Conservation (phyloP, 2,888 invertebrate genomes). For the Hypercompe scribonia region DNA sequence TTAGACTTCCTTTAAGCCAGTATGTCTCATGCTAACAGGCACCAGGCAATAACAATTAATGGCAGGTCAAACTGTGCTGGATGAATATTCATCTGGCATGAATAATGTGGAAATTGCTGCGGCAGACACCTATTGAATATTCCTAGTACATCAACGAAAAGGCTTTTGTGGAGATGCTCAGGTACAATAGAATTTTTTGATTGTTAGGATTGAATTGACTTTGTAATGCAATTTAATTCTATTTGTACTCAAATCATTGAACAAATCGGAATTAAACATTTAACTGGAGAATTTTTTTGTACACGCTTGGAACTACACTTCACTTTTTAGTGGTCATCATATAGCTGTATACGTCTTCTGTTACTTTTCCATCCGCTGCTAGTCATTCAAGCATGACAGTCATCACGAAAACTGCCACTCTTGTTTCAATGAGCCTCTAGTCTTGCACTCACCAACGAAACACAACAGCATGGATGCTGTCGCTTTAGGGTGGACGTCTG, state of each 20-base stretch:
- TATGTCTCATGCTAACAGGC: constrained; percentile 59
- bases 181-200: constrained; percentile 57
- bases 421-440: no score
- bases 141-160: constrained; percentile 66
- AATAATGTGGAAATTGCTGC: constrained; percentile 78
- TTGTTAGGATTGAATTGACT: constrained; percentile 40
- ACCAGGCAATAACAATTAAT: constrained; percentile 80
- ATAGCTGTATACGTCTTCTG: no score
- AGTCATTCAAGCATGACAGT: no score
- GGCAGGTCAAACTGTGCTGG: constrained; percentile 74
- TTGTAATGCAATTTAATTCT: constrained; percentile 27
- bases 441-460: no score
- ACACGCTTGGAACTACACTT: no score
- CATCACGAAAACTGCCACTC: no score
- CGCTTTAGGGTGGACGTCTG: no score
- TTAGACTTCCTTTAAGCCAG: constrained; percentile 31
- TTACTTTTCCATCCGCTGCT: no score
- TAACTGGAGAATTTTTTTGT: no score
- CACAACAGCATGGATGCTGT: no score
- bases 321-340: no score
- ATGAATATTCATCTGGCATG: constrained; percentile 82
- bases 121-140: constrained; percentile 72
- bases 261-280: no score
- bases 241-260: background rate
- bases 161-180: constrained; percentile 68